Conservation (phyloP, 2,113 vertebrate species). For the Poeciliopsis prolifica region DNA sequence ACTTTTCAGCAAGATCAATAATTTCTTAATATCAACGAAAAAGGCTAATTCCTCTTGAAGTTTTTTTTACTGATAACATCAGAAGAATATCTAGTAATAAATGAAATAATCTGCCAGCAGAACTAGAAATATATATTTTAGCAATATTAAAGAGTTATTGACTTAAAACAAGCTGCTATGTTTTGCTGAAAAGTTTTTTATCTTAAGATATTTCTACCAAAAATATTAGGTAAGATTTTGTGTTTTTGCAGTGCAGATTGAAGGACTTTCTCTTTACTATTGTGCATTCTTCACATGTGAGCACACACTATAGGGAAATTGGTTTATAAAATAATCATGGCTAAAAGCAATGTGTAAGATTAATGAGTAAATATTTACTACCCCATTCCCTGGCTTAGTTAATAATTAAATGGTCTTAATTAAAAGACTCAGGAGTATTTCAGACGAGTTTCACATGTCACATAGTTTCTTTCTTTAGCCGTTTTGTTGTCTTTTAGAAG, state of each 20-base stretch:
- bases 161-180: background rate
- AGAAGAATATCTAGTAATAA: too few relatives aligned
- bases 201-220: too few relatives aligned
- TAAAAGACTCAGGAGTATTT: constrained; percentile 2
- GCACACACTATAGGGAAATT: constrained; percentile 26
- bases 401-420: constrained; percentile 54
- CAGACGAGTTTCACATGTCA: background rate
- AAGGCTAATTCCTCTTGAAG: too few relatives aligned
- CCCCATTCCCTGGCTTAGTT: constrained; percentile 25
- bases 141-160: background rate
- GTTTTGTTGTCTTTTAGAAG: too few relatives aligned
- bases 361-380: constrained; percentile 65
- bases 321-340: constrained; percentile 48
- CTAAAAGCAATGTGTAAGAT: constrained; percentile 45
- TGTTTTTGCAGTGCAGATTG: background rate
- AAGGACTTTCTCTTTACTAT: constrained; percentile 27
- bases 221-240: too few relatives aligned
- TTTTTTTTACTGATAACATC: too few relatives aligned
- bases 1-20: too few relatives aligned
- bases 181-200: too few relatives aligned
- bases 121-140: too few relatives aligned
- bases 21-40: too few relatives aligned
- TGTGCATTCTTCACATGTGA: constrained; percentile 19
- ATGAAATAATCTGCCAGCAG: too few relatives aligned
- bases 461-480: background rate